Evolutionary conservation across 2,797 vertebrate genomes (phyloP), one percentile per base, ranked within the genome.

Genomic region (Staurois parvus): DNA sequence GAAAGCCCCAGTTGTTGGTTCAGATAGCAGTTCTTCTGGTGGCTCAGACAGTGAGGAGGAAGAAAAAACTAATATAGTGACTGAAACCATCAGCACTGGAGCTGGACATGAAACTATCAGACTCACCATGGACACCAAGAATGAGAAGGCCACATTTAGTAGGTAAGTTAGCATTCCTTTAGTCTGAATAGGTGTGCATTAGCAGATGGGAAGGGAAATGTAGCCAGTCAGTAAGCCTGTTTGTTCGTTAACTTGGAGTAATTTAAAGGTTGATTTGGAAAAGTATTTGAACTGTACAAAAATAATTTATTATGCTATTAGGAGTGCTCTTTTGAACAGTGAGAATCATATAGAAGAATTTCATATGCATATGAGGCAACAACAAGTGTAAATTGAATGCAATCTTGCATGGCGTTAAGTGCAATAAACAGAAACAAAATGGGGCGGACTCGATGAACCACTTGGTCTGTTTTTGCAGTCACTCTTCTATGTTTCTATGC

Each of bases 11-110:
- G 90, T 94, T 26, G 91, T 93, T 84, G 95, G 94, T 68, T 94
- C 96, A 0, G 96, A 97, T 93, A 95, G 96, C 93, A 96, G 96
- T 93, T 97, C 96, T 85, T 96, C 96, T 0, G 96, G 94, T 1
- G 96, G 95, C 56, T 97, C 96, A 0, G 94, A 95, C 91, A 95
- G 96, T 0, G 93, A 96, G 30, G 94, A 95, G 0, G 90, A 94
- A 62, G 93, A 94, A 0, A 92, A 93, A 1, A 87, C 86, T 0
- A 91, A 89, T 2, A 66, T 90, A 0, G 68, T 91, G 79, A 93
- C 88, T 0, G 96, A 95, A 74, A 90, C 93, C 24, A 87, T 93
- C 89, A 91, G 92, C 89, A 91, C 91, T 8, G 92, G 91, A 17
- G 87, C 90, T 0, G 91, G 92, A 81, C 94, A 92, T 91, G 95